Evolutionary conservation across 2,797 vertebrate species (phyloP), one percentile per base, ranked within the genome.

Genomic region (Melopsittacus undulatus): DNA sequence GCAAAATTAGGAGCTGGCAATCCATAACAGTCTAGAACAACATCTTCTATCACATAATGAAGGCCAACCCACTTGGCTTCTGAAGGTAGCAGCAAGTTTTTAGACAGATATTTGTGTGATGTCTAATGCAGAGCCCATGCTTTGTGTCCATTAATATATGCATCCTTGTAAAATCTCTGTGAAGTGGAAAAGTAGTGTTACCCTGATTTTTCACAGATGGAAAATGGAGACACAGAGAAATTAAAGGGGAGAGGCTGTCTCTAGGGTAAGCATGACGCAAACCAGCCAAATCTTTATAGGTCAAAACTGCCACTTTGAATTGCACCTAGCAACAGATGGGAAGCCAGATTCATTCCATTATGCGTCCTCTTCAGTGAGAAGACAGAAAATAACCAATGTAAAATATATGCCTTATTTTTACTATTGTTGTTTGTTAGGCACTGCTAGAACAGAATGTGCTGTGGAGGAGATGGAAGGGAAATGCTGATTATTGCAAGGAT

Each of bases 261-360:
- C 95, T 96, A 96, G 95, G 91, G 94, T 95, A 96, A 69, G 57
- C 66, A 13, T 95, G 96, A 96, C 90, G 92, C 83, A 97, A 94
- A 96, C n/a, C 94, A 96, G 92, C 94, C 91, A 92, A 94, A 97
- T 93, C 94, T 96, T 97, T 96, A 96, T 96, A 97, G 96, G 95
- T 97, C 96, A 97, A 90, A 96, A 95, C 96, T 87, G 90, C 83
- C 95, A 97, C 94, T 96, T 93, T 92, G 93, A 96, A 96, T 96
- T 96, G 96, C 91, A 97, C 96, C 96, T 96, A 97, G 95, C 95
- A 96, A 96, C 96, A 97, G 96, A 96, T 94, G 96, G 94, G 94
- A 95, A 97, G 75, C 94, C 96, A 96, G 95, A 96, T 96, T 96
- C 90, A 92, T 95, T 95, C 92, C 86, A 96, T 94, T 96, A 93